These are phyloP conservation scores for Zaprionus obscuricornis DNA, from an alignment of 2,888 invertebrate species.

Conservation along the genomic window DNA sequence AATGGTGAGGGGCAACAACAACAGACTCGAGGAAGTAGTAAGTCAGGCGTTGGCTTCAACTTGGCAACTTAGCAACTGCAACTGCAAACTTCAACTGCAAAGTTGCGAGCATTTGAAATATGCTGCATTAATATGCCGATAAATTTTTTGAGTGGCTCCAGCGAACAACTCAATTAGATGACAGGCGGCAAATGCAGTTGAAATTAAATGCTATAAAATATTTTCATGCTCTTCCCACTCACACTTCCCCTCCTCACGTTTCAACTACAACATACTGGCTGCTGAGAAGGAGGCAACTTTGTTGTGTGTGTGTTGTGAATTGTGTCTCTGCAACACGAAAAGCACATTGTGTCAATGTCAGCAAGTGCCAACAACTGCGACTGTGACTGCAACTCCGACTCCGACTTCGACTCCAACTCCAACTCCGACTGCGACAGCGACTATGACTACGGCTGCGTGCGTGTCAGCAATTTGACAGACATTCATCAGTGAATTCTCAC, in stretches of 20 bases:
- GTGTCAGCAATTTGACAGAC: conserved; percentile 79
- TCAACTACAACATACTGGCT: too few species aligned
- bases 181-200: conserved; percentile 51
- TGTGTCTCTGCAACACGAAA: too few species aligned
- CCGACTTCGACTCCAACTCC: too few species aligned
- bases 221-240: conserved; percentile 36
- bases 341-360: conserved; percentile 75
- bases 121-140: conserved; percentile 79
- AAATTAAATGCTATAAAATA: conserved; percentile 74
- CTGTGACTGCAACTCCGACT: too few species aligned
- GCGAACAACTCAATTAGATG: conserved; percentile 80
- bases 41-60: conserved; percentile 43
- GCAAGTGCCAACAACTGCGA: too few species aligned
- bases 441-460: conserved; percentile 59
- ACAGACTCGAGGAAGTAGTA: conserved; percentile 59
- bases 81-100: too few species aligned
- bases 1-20: neutral
- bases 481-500: conserved; percentile 67
- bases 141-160: conserved; percentile 53
- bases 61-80: too few species aligned
- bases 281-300: too few species aligned
- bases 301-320: too few species aligned
- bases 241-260: neutral
- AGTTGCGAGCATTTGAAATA: conserved; percentile 78
- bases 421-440: too few species aligned